Evolutionary conservation across 2,888 invertebrate species (phyloP).

Genomic region (Sabatieria punctata): DNA sequence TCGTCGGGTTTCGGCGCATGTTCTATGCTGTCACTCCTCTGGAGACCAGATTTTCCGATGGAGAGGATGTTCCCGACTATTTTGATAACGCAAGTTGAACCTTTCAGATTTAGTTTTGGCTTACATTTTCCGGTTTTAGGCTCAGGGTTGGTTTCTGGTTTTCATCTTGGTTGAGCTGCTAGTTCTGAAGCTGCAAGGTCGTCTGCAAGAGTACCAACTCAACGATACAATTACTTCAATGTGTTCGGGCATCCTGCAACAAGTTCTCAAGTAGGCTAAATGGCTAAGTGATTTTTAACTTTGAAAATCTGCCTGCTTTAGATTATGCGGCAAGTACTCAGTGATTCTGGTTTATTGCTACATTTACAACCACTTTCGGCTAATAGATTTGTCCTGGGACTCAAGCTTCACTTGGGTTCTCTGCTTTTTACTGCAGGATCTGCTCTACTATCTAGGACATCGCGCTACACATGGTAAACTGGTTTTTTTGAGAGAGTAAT

Average conservation of each 20-base stretch:
- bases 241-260: conserved; percentile 29
- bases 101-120: no score
- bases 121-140: conserved; percentile 9
- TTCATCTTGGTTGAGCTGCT: conserved; percentile 13
- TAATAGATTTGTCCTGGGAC: conserved; percentile 59
- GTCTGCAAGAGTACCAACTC: conserved; percentile 11
- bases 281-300: not conserved
- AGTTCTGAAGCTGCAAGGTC: conserved; percentile 8
- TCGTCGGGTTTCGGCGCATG: no score
- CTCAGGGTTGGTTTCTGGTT: conserved; percentile 13
- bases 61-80: no score
- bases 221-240: conserved; percentile 18
- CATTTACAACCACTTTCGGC: conserved; percentile 53
- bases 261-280: conserved; percentile 1
- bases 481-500: no score
- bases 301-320: not conserved
- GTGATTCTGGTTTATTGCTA: conserved; percentile 29
- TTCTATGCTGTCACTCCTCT: no score
- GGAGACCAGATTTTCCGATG: no score
- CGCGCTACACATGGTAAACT: conserved; percentile 62
- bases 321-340: not conserved
- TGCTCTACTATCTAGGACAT: conserved; percentile 79
- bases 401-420: conserved; percentile 59
- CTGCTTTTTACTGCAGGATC: conserved; percentile 60
- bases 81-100: no score